Base-by-base conservation (phyloP, 1,140 invertebrate genomes). In the Drosophila azteca region DNA sequence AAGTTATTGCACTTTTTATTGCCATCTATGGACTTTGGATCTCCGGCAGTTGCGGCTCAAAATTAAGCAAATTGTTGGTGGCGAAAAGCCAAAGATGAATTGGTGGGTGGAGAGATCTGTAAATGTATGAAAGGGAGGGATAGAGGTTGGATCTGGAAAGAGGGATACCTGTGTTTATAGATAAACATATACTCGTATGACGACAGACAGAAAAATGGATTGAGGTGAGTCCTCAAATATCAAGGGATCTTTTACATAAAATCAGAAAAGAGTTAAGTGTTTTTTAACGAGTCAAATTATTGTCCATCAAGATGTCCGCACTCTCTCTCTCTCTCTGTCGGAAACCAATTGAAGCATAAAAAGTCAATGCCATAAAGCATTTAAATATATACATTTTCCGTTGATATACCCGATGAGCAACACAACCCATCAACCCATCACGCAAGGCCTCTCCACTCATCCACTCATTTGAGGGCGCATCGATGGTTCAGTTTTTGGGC, bases 231-330 rank as follows among this genome's bases (percentile, higher is more conserved):
- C n/a, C 7, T 20, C 2, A 26, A n/a, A 29, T 31, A 11, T 35
- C 1, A 31, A 31, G 29, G 8, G 8, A 7, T 31, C 29, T 39
- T 17, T 6, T 8, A 2, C 11, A 17, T 11, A 3, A 24, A 1
- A 61, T 22, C 45, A 43, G 53, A 29, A 29, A 60, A 69, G 26
- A 43, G 65, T 64, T 70, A 6, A 45, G 45, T 61, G 58, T 65
- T 73, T 45, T 57, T 76, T 73, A 70, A 57, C 60, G 8, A 43
- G 31, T 57, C 66, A 44, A 62, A 68, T 76, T 57, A 84, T 84
- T 77, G 78, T 76, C 46, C 80, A 84, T 79, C 81, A 84, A 80
- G 61, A 84, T 66, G 79, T 87, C 82, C 63, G 76, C 81, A 87
- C 79, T 69, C 58, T 55, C 31, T 31, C 29, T 29, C 26, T 29